phyloP scores from a whole-genome alignment of 92 coral and sea anemone genomes.

The Desmophyllum pertusum region DNA sequence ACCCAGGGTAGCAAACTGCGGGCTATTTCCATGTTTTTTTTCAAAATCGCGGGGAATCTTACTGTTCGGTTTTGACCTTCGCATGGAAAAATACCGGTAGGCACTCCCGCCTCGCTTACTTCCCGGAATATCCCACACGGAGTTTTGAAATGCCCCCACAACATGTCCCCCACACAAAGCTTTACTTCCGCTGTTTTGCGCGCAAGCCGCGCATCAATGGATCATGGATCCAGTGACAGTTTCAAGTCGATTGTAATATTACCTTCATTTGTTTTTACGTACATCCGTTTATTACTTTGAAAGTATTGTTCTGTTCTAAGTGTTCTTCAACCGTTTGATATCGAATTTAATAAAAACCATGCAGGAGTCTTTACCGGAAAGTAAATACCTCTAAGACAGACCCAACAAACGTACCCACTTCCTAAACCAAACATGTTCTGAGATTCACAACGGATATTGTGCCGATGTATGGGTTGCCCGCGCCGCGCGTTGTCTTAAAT shows the following conservation, averaged over 20 bases:
- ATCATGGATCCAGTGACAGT: neutral
- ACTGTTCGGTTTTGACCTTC: too few relatives aligned
- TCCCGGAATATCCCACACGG: neutral
- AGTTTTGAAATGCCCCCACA: neutral
- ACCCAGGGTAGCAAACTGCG: too few relatives aligned
- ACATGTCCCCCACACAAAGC: neutral
- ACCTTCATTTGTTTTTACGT: neutral
- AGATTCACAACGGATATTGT: neutral
- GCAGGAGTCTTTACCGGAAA: constrained; percentile 35
- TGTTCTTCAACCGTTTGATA: too few relatives aligned
- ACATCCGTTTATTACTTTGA: constrained; percentile 3
- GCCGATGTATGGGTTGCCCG: neutral
- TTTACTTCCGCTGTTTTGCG: too few relatives aligned
- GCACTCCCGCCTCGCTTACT: neutral
- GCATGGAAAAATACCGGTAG: neutral
- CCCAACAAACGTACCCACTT: neutral
- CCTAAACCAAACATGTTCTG: neutral
- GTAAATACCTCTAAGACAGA: neutral
- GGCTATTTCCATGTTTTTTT: too few relatives aligned
- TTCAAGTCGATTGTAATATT: neutral
- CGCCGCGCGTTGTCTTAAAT: neutral
- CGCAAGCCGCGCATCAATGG: too few relatives aligned
- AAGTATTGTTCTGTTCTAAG: neutral
- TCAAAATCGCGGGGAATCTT: too few relatives aligned
- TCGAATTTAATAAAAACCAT: neutral